These are phyloP conservation scores for Myiotriccus ornatus DNA, from an alignment of 2,797 vertebrate species.

Conservation along the genomic window DNA sequence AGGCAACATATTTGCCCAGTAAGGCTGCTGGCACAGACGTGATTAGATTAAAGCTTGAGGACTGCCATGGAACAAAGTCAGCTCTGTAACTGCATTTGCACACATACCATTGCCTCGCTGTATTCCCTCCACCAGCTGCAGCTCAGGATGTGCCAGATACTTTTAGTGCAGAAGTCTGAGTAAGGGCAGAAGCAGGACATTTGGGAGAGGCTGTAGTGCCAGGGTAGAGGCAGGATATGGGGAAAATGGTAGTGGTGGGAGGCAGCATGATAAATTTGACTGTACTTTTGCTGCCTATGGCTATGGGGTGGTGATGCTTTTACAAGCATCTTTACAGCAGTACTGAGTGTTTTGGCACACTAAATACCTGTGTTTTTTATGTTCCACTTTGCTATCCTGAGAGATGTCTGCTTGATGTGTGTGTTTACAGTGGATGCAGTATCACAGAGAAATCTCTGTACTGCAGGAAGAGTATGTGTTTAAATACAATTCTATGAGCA, in stretches of 20 bases:
- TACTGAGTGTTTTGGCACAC: neutral
- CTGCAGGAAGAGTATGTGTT: neutral
- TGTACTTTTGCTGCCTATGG: fast-evolving
- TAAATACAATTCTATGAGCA: neutral
- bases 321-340: neutral
- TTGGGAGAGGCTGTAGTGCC: neutral
- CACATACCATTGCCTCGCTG: neutral
- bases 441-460: neutral
- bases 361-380: neutral
- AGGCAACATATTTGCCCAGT: neutral
- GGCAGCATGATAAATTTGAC: neutral
- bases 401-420: neutral
- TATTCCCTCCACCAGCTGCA: conserved; percentile 27
- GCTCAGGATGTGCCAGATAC: neutral
- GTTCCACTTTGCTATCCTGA: neutral
- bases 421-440: neutral
- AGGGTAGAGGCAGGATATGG: too few relatives aligned
- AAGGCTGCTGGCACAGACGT: neutral
- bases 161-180: neutral
- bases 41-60: neutral
- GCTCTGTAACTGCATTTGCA: conserved; percentile 36
- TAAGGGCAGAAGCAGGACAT: fast-evolving
- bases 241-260: neutral
- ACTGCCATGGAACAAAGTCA: conserved; percentile 16
- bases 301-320: neutral